Evolutionary conservation across 2,888 invertebrate species (phyloP), one percentile per base, ranked within the genome.

Genomic region (Eurytoma californica): DNA sequence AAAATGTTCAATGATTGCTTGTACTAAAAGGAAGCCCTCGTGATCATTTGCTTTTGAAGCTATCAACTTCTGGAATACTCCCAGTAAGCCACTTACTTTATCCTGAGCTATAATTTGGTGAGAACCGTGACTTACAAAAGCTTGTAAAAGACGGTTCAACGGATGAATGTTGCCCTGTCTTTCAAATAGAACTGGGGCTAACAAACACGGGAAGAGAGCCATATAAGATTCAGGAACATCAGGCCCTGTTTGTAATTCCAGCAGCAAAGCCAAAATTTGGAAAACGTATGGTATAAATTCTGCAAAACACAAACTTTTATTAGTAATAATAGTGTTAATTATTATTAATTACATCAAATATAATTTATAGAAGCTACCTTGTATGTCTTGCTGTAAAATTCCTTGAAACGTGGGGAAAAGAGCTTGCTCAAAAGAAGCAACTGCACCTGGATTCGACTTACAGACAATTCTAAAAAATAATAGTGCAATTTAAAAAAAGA

Each of bases 201-300:
- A 92, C 20, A 99, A 92, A 88, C 96, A 97, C 0, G 98, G 97
- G 86, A 99, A 95, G 74, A 99, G 92, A 3, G 94, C 95, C 91
- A 96, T 95, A 92, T 99, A 99, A 0, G 95, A 94, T 77, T 95
- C 95, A 18, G 97, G 96, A 80, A 95, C 92, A 39, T 92, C 90
- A 3, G 92, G 92, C 7, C 89, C 90, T 0, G 90, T 90, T 69
- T 95, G 94, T 80, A 95, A 91, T 90, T 98, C 98, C 91, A 99
- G 92, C 77, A 98, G 91, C 24, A 98, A 92, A 0, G 98, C 97
- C 58, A 99, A 91, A 91, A 99, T 95, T 96, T 99, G 99, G 90
- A 99, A 98, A 66, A 98, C 97, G 91, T 99, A 99, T 0, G 99
- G 99, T 91, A 98, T 96, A 92, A 99, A 98, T 90, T 99, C 99